These are phyloP conservation scores for Resseliella maxima DNA, from an alignment of 2,888 invertebrate genomes.

Conservation along the genomic window DNA sequence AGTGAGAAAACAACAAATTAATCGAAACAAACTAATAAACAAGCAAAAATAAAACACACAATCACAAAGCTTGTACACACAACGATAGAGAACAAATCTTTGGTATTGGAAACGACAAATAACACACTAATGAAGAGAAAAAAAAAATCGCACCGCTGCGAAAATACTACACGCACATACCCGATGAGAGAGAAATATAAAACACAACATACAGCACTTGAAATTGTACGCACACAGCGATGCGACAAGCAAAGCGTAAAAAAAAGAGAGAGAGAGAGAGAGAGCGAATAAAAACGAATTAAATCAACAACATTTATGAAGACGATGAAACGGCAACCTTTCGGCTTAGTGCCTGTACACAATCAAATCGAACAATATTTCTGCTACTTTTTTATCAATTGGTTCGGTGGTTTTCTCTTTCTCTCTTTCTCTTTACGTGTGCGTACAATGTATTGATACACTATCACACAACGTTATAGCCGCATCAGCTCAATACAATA, in stretches of 20 bases:
- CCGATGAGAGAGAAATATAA: not conserved
- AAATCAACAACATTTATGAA: too few relatives aligned
- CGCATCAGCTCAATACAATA: not conserved
- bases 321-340: conserved; percentile 9
- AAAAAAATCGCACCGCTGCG: conserved; percentile 40
- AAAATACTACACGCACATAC: conserved; percentile 27
- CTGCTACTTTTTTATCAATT: conserved; percentile 5
- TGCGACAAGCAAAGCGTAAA: not conserved
- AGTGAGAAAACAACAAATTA: too few relatives aligned
- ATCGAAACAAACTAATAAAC: not conserved
- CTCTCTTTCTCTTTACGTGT: conserved; percentile 7
- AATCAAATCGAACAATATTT: conserved; percentile 12
- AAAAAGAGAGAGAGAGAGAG: not conserved
- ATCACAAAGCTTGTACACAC: too few relatives aligned
- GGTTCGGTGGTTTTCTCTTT: too few relatives aligned
- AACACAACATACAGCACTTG: not conserved
- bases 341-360: conserved; percentile 37
- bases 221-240: not conserved
- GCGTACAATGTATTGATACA: not conserved
- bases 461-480: not conserved
- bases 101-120: not conserved
- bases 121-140: not conserved
- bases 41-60: not conserved
- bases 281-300: too few relatives aligned
- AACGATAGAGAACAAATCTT: not conserved